Conservation (phyloP, 2,888 invertebrate genomes). For the Cataglyphis albicans region DNA sequence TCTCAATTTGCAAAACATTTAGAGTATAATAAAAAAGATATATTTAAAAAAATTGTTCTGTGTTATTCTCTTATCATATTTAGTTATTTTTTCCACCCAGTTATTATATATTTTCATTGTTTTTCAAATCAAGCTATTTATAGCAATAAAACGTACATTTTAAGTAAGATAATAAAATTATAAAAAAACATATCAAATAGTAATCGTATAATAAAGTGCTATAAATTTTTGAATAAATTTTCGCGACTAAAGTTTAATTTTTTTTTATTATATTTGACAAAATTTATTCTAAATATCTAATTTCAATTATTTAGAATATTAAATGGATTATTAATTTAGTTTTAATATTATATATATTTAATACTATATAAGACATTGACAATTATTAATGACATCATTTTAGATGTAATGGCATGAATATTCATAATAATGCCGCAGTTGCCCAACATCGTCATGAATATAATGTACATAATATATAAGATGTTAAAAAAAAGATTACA, state of each 20-base stretch:
- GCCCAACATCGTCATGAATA: neutral
- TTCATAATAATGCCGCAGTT: neutral
- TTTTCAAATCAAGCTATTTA: neutral
- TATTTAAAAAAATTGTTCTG: neutral
- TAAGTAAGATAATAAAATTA: neutral
- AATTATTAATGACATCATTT: neutral
- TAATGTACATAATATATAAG: neutral
- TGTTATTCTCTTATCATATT: neutral
- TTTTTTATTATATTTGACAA: neutral
- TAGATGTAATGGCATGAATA: neutral
- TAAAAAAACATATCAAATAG: neutral
- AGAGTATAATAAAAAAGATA: neutral
- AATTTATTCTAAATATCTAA: neutral
- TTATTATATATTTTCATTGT: neutral
- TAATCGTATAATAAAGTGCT: neutral
- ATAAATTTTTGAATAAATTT: neutral
- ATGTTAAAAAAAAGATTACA: neutral
- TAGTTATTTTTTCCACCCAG: neutral
- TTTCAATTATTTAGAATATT: neutral
- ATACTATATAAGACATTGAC: neutral
- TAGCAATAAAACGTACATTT: neutral
- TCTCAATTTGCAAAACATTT: neutral
- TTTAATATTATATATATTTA: neutral
- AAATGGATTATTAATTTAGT: neutral
- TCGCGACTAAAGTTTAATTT: neutral